Conservation (phyloP, 2,113 vertebrate genomes). For the Brevimyrus niger region DNA sequence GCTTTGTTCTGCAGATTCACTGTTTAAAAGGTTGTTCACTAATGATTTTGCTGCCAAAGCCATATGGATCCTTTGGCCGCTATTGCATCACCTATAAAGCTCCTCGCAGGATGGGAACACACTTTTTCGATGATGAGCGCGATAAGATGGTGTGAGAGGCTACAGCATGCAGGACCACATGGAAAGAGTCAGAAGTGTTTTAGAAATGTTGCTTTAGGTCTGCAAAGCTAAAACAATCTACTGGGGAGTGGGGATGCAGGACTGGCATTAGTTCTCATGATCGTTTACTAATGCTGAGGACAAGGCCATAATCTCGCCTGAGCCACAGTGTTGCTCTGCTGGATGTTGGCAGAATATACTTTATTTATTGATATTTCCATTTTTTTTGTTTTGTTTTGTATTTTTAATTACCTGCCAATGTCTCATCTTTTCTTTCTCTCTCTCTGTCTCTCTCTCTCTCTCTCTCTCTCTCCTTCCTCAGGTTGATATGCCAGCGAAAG, state of each 20-base stretch:
- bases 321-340: neutral
- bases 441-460: neutral
- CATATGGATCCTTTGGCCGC: neutral
- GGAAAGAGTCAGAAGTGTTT: neutral
- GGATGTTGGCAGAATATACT: neutral
- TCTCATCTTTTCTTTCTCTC: neutral
- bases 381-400: neutral
- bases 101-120: neutral
- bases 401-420: neutral
- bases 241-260: neutral
- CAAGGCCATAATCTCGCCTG: neutral
- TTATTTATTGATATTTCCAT: neutral
- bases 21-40: neutral
- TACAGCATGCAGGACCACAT: neutral
- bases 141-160: neutral
- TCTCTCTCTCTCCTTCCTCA: neutral
- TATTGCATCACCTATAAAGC: neutral
- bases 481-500: conserved; percentile 42
- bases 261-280: neutral
- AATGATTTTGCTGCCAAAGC: neutral
- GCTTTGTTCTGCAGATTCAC: neutral
- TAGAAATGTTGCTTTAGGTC: neutral
- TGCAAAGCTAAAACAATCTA: neutral
- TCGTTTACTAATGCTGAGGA: neutral
- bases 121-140: neutral